phyloP scores from a whole-genome alignment of 2,888 invertebrate genomes.

The Cephonodes hylas region DNA sequence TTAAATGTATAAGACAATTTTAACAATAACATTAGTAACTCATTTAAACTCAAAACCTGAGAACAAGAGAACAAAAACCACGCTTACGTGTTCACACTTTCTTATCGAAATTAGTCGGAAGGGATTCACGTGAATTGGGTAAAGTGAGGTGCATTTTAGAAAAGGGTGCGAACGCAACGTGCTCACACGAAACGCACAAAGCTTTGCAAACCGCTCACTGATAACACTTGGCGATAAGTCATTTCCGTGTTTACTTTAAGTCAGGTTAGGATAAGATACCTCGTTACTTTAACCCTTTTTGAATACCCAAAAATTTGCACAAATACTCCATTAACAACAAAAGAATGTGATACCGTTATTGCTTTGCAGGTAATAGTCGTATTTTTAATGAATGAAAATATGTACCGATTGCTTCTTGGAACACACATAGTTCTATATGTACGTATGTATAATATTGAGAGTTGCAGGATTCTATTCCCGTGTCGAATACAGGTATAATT shows the following conservation, averaged over 20 bases:
- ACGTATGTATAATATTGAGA: background rate
- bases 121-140: conserved; percentile 43
- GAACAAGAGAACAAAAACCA: background rate
- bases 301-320: background rate
- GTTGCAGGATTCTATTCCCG: too few species aligned
- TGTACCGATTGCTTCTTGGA: background rate
- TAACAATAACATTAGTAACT: conserved; percentile 26
- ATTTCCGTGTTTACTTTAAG: conserved; percentile 23
- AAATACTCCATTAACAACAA: conserved; percentile 13
- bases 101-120: conserved; percentile 62
- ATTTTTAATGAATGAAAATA: conserved; percentile 18
- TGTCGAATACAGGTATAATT: too few species aligned
- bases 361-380: conserved; percentile 18
- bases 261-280: background rate
- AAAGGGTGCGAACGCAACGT: conserved; percentile 57
- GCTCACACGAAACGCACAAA: conserved; percentile 42
- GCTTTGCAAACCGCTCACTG: conserved; percentile 37
- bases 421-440: background rate
- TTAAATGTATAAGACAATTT: background rate
- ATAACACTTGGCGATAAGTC: conserved; percentile 24
- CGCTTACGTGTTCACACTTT: conserved; percentile 43
- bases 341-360: conserved; percentile 23
- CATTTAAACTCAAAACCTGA: conserved; percentile 24
- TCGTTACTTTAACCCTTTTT: background rate
- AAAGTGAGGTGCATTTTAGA: conserved; percentile 21